Conservation (phyloP, 2,797 vertebrate genomes). For the Danio albolineatus region DNA sequence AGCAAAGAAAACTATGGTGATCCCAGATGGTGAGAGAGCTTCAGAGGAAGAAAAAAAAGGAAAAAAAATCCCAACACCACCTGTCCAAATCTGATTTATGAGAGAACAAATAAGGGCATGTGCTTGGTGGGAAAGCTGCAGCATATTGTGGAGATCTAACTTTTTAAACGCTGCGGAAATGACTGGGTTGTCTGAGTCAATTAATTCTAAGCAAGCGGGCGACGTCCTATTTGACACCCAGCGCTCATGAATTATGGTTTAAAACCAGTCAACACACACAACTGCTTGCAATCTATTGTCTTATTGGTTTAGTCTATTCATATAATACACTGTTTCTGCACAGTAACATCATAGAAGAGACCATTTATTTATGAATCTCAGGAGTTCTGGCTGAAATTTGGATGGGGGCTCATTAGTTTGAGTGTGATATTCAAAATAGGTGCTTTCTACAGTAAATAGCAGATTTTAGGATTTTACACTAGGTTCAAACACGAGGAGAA, state of each 20-base stretch:
- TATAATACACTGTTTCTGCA: not conserved
- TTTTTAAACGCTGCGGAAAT: not conserved
- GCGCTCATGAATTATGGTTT: conserved; percentile 43
- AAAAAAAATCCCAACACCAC: conserved; percentile 23
- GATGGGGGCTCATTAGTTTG: not conserved
- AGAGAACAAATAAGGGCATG: conserved; percentile 44
- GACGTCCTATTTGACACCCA: conserved; percentile 33
- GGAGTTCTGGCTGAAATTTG: not conserved
- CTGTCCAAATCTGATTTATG: conserved; percentile 49
- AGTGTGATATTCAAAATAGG: not conserved
- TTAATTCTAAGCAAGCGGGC: conserved; percentile 32
- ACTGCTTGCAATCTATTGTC: conserved; percentile 26
- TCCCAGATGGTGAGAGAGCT: conserved; percentile 46
- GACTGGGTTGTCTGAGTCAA: conserved; percentile 39
- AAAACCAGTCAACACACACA: conserved; percentile 9
- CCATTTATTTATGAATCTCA: conserved; percentile 6
- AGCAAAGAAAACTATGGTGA: conserved; percentile 21
- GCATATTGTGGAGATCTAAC: conserved; percentile 14
- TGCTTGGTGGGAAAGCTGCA: conserved; percentile 36
- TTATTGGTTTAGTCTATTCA: conserved; percentile 3
- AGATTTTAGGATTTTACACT: not conserved
- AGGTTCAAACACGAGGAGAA: too few species aligned
- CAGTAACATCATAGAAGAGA: conserved; percentile 12
- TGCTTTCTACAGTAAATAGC: not conserved
- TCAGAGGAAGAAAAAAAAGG: not conserved